These are phyloP conservation scores for Meteorus sp. DNA, from an alignment of 1,140 invertebrate species.

Conservation along the genomic window DNA sequence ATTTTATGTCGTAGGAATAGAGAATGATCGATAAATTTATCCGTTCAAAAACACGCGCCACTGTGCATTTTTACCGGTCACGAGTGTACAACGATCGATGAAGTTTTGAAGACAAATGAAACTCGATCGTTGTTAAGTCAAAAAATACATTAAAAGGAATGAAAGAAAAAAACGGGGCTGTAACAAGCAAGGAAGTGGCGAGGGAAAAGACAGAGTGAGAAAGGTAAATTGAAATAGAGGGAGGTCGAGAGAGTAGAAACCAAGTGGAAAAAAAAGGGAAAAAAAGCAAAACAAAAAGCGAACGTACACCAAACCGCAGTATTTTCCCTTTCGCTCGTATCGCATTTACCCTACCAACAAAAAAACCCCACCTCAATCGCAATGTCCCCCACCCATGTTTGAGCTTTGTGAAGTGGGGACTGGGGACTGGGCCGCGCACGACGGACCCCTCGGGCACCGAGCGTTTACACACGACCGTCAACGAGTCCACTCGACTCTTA, in stretches of 20 bases:
- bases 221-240: background rate
- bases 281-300: conserved; percentile 41
- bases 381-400: conserved; percentile 26
- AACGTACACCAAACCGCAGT: conserved; percentile 35
- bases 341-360: conserved; percentile 28
- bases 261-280: conserved; percentile 35
- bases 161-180: conserved; percentile 45
- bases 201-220: conserved; percentile 21
- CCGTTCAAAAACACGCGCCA: conserved; percentile 21
- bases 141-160: conserved; percentile 45
- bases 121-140: no score
- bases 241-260: conserved; percentile 2
- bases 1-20: no score
- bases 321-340: conserved; percentile 56
- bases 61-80: conserved; percentile 31
- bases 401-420: background rate
- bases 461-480: no score
- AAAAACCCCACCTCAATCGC: background rate
- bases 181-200: conserved; percentile 18
- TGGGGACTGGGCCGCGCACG: background rate
- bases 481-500: no score
- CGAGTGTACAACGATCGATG: conserved; percentile 26
- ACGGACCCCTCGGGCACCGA: background rate
- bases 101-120: conserved; percentile 52
- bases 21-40: background rate